Conservation (phyloP, 2,888 invertebrate species). For the Eilema griseolum region DNA sequence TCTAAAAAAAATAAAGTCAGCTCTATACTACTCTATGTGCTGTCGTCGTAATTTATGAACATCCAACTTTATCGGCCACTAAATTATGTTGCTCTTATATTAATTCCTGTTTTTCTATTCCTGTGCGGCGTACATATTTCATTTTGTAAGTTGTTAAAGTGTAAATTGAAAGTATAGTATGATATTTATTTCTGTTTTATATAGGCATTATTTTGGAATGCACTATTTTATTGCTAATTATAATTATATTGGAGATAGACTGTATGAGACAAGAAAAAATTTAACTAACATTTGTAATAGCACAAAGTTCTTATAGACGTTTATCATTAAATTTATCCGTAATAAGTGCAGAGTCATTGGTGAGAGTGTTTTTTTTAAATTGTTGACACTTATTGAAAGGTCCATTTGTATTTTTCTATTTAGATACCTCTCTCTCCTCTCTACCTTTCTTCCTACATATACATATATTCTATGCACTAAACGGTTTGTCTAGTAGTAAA, state of each 20-base stretch:
- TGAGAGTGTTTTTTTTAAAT: neutral
- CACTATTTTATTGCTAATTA: neutral
- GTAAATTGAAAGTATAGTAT: slow-evolving; percentile 29
- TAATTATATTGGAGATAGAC: neutral
- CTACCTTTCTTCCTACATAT: no score
- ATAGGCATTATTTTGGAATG: slow-evolving; percentile 22
- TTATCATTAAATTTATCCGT: neutral
- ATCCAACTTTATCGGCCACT: slow-evolving; percentile 68
- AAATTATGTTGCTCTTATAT: slow-evolving; percentile 66
- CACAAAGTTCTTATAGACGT: neutral
- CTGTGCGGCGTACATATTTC: slow-evolving; percentile 46
- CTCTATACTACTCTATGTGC: slow-evolving; percentile 51
- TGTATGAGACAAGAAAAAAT: no score
- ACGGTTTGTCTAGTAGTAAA: neutral
- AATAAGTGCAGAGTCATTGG: no score
- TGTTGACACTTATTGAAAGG: neutral
- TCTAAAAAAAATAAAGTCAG: slow-evolving; percentile 66
- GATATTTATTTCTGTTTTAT: slow-evolving; percentile 36
- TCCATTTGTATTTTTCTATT: no score
- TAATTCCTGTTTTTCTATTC: slow-evolving; percentile 59
- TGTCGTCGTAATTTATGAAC: slow-evolving; percentile 75
- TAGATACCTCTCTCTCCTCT: no score
- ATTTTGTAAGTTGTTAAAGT: slow-evolving; percentile 43
- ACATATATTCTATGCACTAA: neutral
- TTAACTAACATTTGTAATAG: no score